A percentile compares a stretch with the other conserved stretches of the same genome.
Evolutionary conservation across 2,113 vertebrate species (phyloP).

Genomic region (Acanthisitta chloris): DNA sequence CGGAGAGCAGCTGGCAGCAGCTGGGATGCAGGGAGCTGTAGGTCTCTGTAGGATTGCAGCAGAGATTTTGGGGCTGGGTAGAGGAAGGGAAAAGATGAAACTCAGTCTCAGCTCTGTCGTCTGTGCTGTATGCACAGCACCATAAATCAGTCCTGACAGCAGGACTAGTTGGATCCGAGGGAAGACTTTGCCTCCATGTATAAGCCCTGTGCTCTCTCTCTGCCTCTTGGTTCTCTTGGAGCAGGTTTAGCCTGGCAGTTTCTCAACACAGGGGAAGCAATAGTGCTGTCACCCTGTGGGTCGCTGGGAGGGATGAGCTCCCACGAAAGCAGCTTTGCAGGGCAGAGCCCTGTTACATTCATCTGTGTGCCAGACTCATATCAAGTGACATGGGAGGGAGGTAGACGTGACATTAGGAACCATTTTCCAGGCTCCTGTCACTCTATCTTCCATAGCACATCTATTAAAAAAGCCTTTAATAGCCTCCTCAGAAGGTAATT

Average conservation of each 20-base stretch:
- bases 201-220: neutral
- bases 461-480: conserved; percentile 59
- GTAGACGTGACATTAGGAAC: neutral
- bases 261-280: neutral
- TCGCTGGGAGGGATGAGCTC: neutral
- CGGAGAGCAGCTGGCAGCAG: neutral
- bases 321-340: neutral
- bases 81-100: neutral
- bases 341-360: neutral
- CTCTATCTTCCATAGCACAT: conserved; percentile 19
- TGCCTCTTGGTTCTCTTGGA: neutral
- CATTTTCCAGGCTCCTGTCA: conserved; percentile 37
- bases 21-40: neutral
- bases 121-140: fast-evolving
- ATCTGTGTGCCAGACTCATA: neutral
- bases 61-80: neutral
- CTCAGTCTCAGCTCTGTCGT: fast-evolving
- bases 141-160: neutral
- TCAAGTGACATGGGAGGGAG: neutral
- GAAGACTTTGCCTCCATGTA: neutral
- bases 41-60: neutral
- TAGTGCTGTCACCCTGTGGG: neutral
- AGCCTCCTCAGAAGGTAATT: conserved; percentile 62
- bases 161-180: fast-evolving
- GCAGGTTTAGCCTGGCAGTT: neutral